A percentile compares a stretch with the other conserved stretches of the same genome.
Evolutionary conservation across 2,797 vertebrate genomes (phyloP).

Genomic region (Cygnus olor): DNA sequence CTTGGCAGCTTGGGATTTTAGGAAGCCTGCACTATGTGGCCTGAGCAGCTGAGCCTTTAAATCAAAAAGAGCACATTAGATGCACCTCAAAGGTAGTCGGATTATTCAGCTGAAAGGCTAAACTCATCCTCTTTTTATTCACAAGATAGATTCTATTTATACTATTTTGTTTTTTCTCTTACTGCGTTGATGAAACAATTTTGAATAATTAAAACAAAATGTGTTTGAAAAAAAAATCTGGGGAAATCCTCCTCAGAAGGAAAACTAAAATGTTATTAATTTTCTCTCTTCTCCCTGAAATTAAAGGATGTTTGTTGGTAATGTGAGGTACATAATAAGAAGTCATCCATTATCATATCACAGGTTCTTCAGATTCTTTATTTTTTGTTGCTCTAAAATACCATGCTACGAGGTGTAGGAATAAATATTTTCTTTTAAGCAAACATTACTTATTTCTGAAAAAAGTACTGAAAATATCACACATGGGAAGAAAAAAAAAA

Average conservation of each 20-base stretch:
- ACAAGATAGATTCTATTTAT: not conserved
- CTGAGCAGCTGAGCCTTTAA: not conserved
- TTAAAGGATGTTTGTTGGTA: not conserved
- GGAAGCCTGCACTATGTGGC: rapidly evolving
- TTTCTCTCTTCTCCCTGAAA: not conserved
- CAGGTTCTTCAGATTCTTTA: not conserved
- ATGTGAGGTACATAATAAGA: not conserved
- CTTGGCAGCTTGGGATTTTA: not conserved
- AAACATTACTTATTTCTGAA: not conserved
- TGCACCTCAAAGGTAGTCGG: not conserved
- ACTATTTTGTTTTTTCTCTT: not conserved
- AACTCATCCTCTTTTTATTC: not conserved
- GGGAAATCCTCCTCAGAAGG: not conserved
- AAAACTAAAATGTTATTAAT: not conserved
- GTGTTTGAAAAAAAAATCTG: not conserved
- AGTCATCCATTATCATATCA: not conserved
- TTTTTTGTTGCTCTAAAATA: not conserved
- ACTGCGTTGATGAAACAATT: not conserved
- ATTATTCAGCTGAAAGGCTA: not conserved
- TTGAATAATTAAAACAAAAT: not conserved
- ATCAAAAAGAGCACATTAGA: not conserved
- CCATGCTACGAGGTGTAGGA: not conserved
- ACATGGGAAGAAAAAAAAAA: not conserved
- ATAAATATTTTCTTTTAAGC: not conserved
- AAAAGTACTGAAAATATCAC: not conserved